These are phyloP conservation scores for Axinella damicornis DNA, from an alignment of 37 sponge, comb jelly and placozoan genomes.

Conservation along the genomic window DNA sequence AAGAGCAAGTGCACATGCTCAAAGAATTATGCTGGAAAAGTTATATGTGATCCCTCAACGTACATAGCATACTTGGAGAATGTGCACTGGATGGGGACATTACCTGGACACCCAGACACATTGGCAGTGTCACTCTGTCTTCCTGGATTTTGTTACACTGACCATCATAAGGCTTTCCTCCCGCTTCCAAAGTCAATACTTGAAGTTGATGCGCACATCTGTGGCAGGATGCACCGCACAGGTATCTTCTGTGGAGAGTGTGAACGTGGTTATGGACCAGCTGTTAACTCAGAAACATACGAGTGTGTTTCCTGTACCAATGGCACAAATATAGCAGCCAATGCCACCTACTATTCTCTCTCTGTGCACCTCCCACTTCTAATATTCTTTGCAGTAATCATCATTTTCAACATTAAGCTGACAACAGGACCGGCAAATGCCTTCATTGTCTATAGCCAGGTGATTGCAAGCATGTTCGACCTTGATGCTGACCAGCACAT, in stretches of 20 bases:
- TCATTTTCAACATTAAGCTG: slow-evolving; percentile 38
- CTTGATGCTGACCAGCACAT: slow-evolving; percentile 12
- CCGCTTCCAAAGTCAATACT: not conserved
- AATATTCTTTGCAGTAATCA: slow-evolving; percentile 20
- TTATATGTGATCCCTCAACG: too few relatives aligned
- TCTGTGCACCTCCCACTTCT: slow-evolving; percentile 23
- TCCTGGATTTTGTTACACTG: slow-evolving; percentile 1
- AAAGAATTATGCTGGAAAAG: too few relatives aligned
- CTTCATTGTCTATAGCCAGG: slow-evolving; percentile 47
- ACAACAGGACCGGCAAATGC: slow-evolving; percentile 47
- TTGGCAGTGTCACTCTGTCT: too few relatives aligned
- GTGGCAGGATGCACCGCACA: not conserved
- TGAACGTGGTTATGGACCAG: not conserved
- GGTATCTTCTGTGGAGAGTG: not conserved
- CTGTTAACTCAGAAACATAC: too few relatives aligned
- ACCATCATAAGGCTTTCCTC: not conserved
- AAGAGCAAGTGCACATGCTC: slow-evolving; percentile 8
- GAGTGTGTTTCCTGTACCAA: slow-evolving; percentile 14
- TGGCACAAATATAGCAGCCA: not conserved
- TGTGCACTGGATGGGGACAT: slow-evolving; percentile 41
- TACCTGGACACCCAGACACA: too few relatives aligned
- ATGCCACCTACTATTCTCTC: not conserved
- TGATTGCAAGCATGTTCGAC: slow-evolving; percentile 5
- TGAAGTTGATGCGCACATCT: not conserved
- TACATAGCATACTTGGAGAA: too few relatives aligned